phyloP scores from a whole-genome alignment of 2,797 vertebrate genomes.

The Telmatherina bonti region DNA sequence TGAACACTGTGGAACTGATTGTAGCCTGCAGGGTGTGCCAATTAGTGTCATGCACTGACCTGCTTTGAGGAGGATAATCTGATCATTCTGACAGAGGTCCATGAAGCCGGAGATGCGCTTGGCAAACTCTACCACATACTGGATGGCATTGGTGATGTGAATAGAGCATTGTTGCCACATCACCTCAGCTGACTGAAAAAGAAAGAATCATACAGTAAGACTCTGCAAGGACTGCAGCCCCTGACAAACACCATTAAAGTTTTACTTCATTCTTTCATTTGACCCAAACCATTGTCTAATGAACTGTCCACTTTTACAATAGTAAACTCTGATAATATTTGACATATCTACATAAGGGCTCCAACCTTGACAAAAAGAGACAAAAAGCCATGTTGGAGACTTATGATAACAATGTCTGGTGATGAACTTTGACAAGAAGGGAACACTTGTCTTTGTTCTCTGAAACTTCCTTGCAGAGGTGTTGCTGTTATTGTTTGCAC shows the following conservation, averaged over 20 bases:
- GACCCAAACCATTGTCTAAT: not conserved
- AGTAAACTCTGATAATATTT: slow-evolving; percentile 3
- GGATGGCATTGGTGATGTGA: slow-evolving; percentile 92
- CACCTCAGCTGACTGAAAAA: slow-evolving; percentile 86
- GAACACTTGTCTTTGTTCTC: not conserved
- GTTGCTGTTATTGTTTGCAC: not conserved
- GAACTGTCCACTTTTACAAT: slow-evolving; percentile 1
- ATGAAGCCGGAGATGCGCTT: slow-evolving; percentile 94
- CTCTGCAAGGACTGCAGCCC: slow-evolving; percentile 1
- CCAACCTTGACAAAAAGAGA: slow-evolving; percentile 3
- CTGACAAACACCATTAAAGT: not conserved
- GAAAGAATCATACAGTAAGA: slow-evolving; percentile 27
- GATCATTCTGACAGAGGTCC: slow-evolving; percentile 95
- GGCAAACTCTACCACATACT: slow-evolving; percentile 95
- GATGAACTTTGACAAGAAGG: not conserved
- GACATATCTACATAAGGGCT: not conserved
- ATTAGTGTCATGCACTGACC: slow-evolving; percentile 77
- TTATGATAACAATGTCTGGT: slow-evolving; percentile 10
- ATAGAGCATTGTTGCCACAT: slow-evolving; percentile 93
- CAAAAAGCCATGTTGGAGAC: not conserved
- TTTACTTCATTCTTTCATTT: not conserved
- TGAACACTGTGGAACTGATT: slow-evolving; percentile 7
- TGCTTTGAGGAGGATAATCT: slow-evolving; percentile 96
- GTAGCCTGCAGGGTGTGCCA: not conserved
- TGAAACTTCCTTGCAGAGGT: not conserved